These are phyloP conservation scores for Glossophaga mutica DNA, from an alignment of 2,797 vertebrate species.

Conservation along the genomic window DNA sequence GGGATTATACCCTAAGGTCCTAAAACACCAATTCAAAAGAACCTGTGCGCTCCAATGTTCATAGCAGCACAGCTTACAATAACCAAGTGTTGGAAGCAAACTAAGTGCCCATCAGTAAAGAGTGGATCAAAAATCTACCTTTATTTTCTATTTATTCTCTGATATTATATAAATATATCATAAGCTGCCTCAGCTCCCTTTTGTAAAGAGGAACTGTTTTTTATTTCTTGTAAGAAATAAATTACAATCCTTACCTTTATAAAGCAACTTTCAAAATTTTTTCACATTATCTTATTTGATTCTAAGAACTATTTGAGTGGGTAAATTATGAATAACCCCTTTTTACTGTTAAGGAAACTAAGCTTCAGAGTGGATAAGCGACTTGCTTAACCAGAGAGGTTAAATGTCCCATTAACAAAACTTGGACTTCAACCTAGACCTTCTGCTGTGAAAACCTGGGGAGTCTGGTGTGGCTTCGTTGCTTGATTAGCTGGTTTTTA, in stretches of 20 bases:
- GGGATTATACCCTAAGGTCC: too few relatives aligned
- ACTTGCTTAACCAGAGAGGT: background rate
- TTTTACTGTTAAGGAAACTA: background rate
- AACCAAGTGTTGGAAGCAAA: too few relatives aligned
- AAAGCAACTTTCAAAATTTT: background rate
- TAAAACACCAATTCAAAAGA: too few relatives aligned
- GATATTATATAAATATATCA: background rate
- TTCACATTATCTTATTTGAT: background rate
- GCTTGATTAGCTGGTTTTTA: background rate
- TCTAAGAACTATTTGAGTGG: background rate
- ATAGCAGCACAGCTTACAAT: too few relatives aligned
- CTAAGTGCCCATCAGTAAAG: too few relatives aligned
- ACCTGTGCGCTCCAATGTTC: too few relatives aligned
- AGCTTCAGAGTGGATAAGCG: background rate
- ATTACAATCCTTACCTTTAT: background rate
- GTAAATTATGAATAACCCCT: background rate
- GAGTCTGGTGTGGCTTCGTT: background rate
- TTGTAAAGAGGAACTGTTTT: background rate
- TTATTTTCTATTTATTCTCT: constrained; percentile 3
- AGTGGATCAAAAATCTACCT: background rate
- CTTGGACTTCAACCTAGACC: background rate
- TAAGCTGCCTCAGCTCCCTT: background rate
- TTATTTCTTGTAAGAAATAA: background rate
- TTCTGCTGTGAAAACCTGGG: background rate
- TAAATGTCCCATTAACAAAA: background rate